These are phyloP conservation scores for Pegoplata infirma DNA, from an alignment of 2,888 invertebrate genomes.

Conservation along the genomic window DNA sequence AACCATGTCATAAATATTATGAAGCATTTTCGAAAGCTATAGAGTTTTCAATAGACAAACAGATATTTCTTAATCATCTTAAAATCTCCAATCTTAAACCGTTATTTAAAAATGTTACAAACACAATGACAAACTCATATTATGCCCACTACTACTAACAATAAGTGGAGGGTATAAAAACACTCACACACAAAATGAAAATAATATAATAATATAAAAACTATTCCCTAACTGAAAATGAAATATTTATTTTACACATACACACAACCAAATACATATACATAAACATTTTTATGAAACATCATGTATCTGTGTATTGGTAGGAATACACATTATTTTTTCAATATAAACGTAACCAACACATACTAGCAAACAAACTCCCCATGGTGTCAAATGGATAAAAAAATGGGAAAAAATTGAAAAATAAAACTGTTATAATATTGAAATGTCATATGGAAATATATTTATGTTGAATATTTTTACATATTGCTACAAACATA, in stretches of 20 bases:
- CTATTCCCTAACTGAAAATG: conserved; percentile 56
- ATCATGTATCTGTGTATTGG: not conserved
- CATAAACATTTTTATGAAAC: conserved; percentile 1
- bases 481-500: conserved; percentile 7
- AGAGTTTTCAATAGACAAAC: too few species aligned
- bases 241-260: conserved; percentile 47
- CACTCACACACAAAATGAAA: too few species aligned
- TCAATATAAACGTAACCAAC: not conserved
- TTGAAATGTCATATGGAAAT: conserved; percentile 44
- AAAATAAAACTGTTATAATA: conserved; percentile 48
- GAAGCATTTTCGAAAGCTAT: too few species aligned
- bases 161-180: too few species aligned
- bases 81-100: too few species aligned
- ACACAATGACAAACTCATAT: too few species aligned
- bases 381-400: conserved; percentile 50
- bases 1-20: too few species aligned
- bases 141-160: too few species aligned
- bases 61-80: too few species aligned
- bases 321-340: not conserved
- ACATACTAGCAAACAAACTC: conserved; percentile 8
- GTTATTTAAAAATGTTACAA: too few species aligned
- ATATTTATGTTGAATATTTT: conserved; percentile 43
- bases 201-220: conserved; percentile 45
- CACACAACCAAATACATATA: not conserved
- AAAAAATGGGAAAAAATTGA: conserved; percentile 17